These are phyloP conservation scores for Melanaphis sacchari DNA, from an alignment of 1,140 invertebrate genomes.

Conservation along the genomic window DNA sequence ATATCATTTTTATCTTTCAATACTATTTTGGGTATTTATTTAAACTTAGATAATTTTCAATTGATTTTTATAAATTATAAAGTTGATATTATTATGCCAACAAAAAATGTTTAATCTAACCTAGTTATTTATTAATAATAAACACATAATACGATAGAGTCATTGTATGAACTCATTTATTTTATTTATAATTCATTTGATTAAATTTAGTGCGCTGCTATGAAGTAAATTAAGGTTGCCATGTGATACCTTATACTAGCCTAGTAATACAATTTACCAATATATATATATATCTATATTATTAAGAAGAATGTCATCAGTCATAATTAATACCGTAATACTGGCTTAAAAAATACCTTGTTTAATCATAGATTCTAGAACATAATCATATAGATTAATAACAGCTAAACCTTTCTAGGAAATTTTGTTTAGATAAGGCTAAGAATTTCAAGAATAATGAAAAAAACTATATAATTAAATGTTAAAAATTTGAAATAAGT, in stretches of 20 bases:
- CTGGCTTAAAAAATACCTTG: background rate
- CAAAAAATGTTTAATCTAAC: too few species aligned
- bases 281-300: background rate
- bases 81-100: too few species aligned
- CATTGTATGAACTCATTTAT: background rate
- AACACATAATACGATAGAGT: background rate
- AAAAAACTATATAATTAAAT: background rate
- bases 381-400: background rate
- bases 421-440: background rate
- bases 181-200: background rate
- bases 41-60: background rate
- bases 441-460: background rate
- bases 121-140: background rate
- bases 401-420: too few species aligned
- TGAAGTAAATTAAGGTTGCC: background rate
- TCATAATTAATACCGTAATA: background rate
- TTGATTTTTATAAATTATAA: background rate
- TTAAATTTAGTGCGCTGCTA: background rate
- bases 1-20: background rate
- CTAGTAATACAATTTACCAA: background rate
- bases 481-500: background rate
- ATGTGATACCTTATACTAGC: background rate
- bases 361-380: background rate
- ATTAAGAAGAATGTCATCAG: background rate
- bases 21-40: background rate